Evolutionary conservation across 2,797 vertebrate genomes (phyloP).

Genomic region (Sus cebifrons): DNA sequence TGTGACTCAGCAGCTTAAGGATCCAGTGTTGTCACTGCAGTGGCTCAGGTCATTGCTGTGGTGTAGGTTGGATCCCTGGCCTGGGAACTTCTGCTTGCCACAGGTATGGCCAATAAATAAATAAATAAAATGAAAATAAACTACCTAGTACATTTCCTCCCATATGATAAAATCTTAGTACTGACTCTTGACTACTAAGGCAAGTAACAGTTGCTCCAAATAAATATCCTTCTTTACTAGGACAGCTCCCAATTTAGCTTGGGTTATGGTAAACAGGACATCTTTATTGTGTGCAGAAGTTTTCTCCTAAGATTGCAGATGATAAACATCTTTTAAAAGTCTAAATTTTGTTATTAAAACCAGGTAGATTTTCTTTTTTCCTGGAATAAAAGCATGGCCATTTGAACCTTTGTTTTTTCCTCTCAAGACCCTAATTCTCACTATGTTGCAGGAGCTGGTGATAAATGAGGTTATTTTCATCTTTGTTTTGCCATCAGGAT

Average conservation of each 20-base stretch:
- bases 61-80: no score
- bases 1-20: no score
- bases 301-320: neutral
- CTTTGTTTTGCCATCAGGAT: neutral
- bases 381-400: neutral
- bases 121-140: neutral
- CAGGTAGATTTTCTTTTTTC: neutral
- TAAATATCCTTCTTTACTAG: neutral
- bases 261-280: neutral
- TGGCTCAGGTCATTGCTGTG: no score
- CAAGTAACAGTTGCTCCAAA: neutral
- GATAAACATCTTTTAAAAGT: conserved; percentile 11
- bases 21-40: no score
- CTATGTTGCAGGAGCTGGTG: neutral
- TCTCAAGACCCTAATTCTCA: neutral
- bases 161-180: neutral
- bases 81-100: no score
- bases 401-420: conserved; percentile 21
- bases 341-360: conserved; percentile 59
- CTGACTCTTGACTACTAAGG: neutral
- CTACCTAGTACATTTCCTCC: neutral
- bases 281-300: neutral
- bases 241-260: neutral
- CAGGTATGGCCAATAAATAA: no score
- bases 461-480: neutral